phyloP scores from a whole-genome alignment of 2,888 invertebrate species.

The Galerucella nymphaeae region DNA sequence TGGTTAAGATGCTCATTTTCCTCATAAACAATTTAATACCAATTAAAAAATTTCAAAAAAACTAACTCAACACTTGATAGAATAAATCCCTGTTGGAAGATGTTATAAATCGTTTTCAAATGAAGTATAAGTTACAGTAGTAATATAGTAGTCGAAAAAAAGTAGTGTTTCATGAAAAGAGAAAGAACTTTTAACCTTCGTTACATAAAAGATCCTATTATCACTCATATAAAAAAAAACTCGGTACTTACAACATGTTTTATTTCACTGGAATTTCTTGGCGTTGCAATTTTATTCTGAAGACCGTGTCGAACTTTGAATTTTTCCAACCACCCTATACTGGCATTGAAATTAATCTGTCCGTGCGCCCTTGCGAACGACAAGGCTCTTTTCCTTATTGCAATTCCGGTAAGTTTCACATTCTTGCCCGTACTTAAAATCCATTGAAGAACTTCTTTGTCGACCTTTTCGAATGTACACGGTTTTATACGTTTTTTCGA shows the following conservation, averaged over 20 bases:
- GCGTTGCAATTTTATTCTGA: background rate
- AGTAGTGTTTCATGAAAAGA: no score
- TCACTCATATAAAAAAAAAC: background rate
- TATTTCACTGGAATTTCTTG: background rate
- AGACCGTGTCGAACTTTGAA: constrained; percentile 17
- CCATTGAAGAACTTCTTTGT: constrained; percentile 15
- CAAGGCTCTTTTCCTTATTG: constrained; percentile 8
- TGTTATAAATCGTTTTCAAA: no score
- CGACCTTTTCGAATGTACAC: constrained; percentile 7
- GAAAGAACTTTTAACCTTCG: no score
- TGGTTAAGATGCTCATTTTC: no score
- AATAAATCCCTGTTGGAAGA: no score
- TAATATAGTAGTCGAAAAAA: no score
- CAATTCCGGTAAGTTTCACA: background rate
- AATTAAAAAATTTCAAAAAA: no score
- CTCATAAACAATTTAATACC: no score
- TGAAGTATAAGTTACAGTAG: no score
- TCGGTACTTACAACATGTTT: constrained; percentile 10
- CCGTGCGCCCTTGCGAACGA: constrained; percentile 6
- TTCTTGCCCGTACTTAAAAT: background rate
- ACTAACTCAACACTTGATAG: no score
- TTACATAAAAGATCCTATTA: no score
- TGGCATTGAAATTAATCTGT: constrained; percentile 14
- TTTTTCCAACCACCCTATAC: constrained; percentile 22
- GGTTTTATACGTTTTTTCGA: constrained; percentile 20